Percentiles rank a stretch among this genome's conserved stretches.
Evolutionary conservation across 2,113 vertebrate genomes (phyloP).

Genomic region (Ploceus nigricollis): DNA sequence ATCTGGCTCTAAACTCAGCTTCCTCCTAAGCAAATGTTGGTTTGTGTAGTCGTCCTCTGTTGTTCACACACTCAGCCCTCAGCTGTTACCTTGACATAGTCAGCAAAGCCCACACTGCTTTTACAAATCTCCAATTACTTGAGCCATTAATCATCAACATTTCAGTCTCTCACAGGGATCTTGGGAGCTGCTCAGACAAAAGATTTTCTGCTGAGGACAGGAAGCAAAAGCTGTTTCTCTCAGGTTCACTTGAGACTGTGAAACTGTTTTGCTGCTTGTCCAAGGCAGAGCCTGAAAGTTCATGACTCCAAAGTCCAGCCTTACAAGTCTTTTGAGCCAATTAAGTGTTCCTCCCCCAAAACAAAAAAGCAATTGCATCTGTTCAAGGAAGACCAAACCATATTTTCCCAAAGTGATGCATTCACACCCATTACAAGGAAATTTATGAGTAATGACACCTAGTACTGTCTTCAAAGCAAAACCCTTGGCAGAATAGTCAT

Average conservation of each 20-base stretch:
- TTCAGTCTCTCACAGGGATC: background rate
- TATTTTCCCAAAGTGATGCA: background rate
- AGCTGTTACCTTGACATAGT: background rate
- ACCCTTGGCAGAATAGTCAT: background rate
- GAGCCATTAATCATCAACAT: background rate
- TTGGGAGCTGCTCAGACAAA: background rate
- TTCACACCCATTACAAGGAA: background rate
- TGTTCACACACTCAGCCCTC: background rate
- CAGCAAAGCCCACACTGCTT: background rate
- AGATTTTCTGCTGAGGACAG: background rate
- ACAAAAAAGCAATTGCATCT: background rate
- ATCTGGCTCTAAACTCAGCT: background rate
- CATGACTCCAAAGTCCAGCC: background rate
- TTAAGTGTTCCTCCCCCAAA: background rate
- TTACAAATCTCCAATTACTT: background rate
- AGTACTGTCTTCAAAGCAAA: background rate
- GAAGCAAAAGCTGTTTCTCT: background rate
- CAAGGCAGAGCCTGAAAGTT: background rate
- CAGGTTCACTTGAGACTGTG: fast-evolving
- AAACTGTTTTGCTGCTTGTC: background rate
- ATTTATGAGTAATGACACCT: background rate
- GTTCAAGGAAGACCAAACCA: background rate
- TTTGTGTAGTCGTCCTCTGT: background rate
- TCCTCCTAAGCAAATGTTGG: background rate
- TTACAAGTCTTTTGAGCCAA: background rate